These are phyloP conservation scores for Microctonus hyperodae DNA, from an alignment of 2,888 invertebrate species.

Conservation along the genomic window DNA sequence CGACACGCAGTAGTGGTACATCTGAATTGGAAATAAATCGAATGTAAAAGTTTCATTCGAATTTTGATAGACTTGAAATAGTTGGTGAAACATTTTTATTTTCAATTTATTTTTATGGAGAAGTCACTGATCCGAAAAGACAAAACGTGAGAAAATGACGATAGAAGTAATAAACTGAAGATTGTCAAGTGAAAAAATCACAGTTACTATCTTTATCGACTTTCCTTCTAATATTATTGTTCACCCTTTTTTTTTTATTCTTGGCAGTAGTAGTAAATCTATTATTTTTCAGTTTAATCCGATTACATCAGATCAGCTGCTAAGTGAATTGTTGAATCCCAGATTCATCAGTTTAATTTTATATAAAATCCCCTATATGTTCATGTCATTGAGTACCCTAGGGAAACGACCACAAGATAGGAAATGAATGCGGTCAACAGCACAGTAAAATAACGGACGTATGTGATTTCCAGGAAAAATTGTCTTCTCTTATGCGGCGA, in stretches of 20 bases:
- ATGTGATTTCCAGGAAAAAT: conserved; percentile 23
- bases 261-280: neutral
- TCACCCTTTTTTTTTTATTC: neutral
- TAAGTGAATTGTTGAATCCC: neutral
- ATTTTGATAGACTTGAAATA: conserved; percentile 12
- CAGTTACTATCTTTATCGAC: no score
- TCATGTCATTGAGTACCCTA: conserved; percentile 16
- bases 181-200: neutral
- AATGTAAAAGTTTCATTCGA: conserved; percentile 18
- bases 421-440: conserved; percentile 15
- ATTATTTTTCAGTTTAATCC: neutral
- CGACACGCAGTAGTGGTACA: neutral
- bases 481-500: neutral
- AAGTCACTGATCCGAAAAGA: neutral
- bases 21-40: conserved; percentile 21
- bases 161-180: neutral
- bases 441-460: conserved; percentile 14
- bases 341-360: neutral
- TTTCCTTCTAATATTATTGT: no score
- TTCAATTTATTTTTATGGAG: neutral
- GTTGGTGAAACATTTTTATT: neutral
- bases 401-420: conserved; percentile 7
- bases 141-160: neutral
- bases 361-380: neutral
- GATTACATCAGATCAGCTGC: neutral